Evolutionary conservation across 2,113 vertebrate genomes (phyloP).

Genomic region (Corythaeola cristata): DNA sequence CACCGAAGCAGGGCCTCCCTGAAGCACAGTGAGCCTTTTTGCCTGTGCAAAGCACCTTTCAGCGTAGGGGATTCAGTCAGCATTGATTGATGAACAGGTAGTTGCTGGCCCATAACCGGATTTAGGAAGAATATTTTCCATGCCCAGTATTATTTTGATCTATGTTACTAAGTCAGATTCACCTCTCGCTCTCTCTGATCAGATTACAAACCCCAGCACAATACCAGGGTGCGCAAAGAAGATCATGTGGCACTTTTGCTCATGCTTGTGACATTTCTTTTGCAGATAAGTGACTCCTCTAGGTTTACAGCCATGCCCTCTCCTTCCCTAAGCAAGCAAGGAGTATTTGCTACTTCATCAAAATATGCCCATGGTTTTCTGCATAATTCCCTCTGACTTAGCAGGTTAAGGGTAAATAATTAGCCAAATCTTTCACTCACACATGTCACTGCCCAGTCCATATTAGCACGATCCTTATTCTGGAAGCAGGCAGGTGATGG

Average conservation of each 20-base stretch:
- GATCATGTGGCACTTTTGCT: neutral
- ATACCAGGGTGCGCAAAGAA: neutral
- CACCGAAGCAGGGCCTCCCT: neutral
- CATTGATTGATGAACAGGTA: neutral
- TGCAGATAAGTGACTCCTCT: neutral
- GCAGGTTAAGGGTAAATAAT: neutral
- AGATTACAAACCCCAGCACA: neutral
- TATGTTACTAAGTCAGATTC: neutral
- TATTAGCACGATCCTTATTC: neutral
- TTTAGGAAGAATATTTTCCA: neutral
- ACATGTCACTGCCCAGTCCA: neutral
- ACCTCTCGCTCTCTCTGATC: neutral
- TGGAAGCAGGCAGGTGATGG: neutral
- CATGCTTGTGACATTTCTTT: neutral
- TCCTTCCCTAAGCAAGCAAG: neutral
- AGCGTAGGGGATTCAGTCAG: neutral
- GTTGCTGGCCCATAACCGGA: neutral
- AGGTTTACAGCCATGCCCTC: neutral
- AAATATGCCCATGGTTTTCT: neutral
- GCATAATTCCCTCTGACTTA: neutral
- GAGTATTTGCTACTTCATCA: neutral
- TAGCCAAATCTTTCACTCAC: neutral
- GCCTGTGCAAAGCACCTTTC: neutral
- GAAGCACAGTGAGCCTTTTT: neutral
- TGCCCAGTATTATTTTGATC: neutral